These are phyloP conservation scores for Meles meles DNA, from an alignment of 2,113 vertebrate species.

Conservation along the genomic window DNA sequence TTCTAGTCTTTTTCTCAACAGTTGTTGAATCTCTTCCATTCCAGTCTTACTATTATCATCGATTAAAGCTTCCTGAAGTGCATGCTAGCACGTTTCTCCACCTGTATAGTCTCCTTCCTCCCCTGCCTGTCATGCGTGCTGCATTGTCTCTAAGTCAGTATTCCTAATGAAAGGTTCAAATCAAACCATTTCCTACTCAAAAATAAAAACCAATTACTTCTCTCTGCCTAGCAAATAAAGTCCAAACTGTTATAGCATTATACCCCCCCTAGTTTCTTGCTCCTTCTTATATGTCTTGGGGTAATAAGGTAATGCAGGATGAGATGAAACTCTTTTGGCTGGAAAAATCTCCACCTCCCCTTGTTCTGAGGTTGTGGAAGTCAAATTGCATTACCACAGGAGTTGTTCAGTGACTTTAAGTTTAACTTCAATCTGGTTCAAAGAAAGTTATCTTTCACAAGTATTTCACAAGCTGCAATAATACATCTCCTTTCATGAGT, in stretches of 20 bases:
- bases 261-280: background rate
- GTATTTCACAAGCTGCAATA: background rate
- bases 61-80: background rate
- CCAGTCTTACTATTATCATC: background rate
- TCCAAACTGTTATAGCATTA: background rate
- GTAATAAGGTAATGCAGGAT: background rate
- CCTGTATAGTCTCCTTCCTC: background rate
- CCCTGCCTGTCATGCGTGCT: background rate
- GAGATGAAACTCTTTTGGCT: background rate
- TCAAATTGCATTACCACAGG: background rate
- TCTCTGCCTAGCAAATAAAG: background rate
- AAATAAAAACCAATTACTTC: background rate
- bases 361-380: background rate
- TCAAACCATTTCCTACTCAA: background rate
- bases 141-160: background rate
- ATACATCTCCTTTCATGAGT: background rate
- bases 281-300: background rate
- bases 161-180: background rate
- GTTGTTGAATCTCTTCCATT: slow-evolving; percentile 1
- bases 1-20: background rate
- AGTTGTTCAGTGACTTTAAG: background rate
- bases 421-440: background rate
- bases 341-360: background rate
- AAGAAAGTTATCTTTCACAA: background rate
- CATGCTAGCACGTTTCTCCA: background rate